Percentiles rank a stretch among this genome's conserved stretches.
Evolutionary conservation across 2,113 vertebrate species (phyloP).

Genomic region (Lonchura striata): DNA sequence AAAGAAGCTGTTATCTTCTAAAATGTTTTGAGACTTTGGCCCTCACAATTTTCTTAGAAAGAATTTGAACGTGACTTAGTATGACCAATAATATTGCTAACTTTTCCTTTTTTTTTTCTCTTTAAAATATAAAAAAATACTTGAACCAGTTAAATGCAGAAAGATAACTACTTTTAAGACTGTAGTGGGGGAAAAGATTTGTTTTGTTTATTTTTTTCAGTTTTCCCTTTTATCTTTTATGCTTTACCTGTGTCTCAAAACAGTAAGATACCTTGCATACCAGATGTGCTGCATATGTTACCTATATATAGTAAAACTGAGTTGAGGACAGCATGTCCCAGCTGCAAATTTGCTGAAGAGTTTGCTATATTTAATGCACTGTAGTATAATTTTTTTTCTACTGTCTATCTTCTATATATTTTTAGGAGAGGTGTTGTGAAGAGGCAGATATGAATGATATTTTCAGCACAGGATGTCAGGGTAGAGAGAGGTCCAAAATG

Average conservation of each 20-base stretch:
- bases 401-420: background rate
- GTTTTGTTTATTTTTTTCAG: background rate
- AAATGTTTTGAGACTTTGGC: background rate
- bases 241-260: background rate
- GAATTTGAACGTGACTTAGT: background rate
- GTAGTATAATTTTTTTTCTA: background rate
- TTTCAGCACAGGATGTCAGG: background rate
- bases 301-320: background rate
- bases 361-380: background rate
- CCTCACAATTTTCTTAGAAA: background rate
- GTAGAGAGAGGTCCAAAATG: background rate
- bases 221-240: background rate
- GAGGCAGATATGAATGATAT: background rate
- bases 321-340: background rate
- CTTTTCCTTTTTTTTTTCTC: background rate
- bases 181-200: background rate
- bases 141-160: background rate
- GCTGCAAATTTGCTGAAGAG: background rate
- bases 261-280: background rate
- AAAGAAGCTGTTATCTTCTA: background rate
- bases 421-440: background rate
- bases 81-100: background rate
- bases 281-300: conserved; percentile 15
- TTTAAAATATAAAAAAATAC: background rate
- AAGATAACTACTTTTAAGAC: background rate